A percentile compares a stretch with the other conserved stretches of the same genome.
These are phyloP conservation scores for Danaus melanippus DNA, from an alignment of 1,140 invertebrate genomes.

Conservation along the genomic window DNA sequence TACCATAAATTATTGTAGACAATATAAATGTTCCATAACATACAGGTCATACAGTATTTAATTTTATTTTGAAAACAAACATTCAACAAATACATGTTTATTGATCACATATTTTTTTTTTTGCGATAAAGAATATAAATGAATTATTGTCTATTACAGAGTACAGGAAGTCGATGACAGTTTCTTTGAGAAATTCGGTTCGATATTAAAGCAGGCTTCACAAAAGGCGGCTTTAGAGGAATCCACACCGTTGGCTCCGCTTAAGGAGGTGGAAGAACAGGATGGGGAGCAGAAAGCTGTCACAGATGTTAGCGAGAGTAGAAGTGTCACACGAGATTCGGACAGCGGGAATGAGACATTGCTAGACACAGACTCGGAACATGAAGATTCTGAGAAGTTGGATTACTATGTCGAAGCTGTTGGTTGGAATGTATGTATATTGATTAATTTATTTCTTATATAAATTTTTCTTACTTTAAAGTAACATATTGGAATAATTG, in stretches of 20 bases:
- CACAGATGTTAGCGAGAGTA: slow-evolving; percentile 36
- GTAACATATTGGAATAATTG: no score
- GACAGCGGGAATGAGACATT: slow-evolving; percentile 71
- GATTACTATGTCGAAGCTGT: slow-evolving; percentile 75
- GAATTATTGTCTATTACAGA: slow-evolving; percentile 67
- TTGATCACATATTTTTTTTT: no score
- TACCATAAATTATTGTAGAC: no score
- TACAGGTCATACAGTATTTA: no score
- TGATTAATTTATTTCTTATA: not conserved
- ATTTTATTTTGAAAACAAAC: no score
- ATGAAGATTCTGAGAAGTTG: slow-evolving; percentile 71
- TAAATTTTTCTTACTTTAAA: no score
- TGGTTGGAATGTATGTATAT: slow-evolving; percentile 80
- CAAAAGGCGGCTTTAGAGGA: slow-evolving; percentile 67
- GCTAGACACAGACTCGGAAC: slow-evolving; percentile 72
- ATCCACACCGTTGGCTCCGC: slow-evolving; percentile 69
- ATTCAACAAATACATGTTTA: no score
- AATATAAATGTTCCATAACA: no score
- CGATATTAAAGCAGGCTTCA: slow-evolving; percentile 78
- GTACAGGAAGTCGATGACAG: slow-evolving; percentile 84
- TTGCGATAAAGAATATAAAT: slow-evolving; percentile 7
- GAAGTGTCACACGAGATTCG: slow-evolving; percentile 61
- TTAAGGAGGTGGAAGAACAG: slow-evolving; percentile 62
- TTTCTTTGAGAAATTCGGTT: slow-evolving; percentile 86
- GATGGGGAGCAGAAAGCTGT: slow-evolving; percentile 61